These are phyloP conservation scores for Macrotus californicus DNA, from an alignment of 2,113 vertebrate species.

Conservation along the genomic window DNA sequence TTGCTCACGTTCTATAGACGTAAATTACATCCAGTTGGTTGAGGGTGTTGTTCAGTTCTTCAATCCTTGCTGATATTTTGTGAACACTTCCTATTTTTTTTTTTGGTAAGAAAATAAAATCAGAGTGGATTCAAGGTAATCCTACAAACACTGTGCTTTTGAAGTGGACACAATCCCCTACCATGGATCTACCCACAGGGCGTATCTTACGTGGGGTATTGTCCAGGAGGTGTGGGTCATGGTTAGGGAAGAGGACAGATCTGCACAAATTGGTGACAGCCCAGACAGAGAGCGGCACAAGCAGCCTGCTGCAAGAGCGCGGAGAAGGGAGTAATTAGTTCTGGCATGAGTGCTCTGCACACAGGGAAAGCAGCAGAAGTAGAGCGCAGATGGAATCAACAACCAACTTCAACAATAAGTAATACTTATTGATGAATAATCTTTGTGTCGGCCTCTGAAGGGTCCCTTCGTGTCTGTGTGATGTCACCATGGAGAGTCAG, in stretches of 20 bases:
- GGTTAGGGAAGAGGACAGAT: background rate
- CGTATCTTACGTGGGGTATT: accelerated
- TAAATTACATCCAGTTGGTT: background rate
- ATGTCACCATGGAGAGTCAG: background rate
- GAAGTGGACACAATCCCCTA: background rate
- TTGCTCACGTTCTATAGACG: background rate
- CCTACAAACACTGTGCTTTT: background rate
- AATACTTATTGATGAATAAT: background rate
- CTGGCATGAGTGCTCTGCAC: background rate
- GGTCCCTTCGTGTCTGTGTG: background rate
- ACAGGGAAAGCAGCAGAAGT: background rate
- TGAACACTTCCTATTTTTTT: background rate
- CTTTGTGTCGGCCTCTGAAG: background rate
- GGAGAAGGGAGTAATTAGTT: background rate
- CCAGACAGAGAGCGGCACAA: background rate
- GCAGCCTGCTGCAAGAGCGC: background rate
- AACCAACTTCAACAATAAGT: background rate
- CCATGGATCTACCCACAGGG: accelerated
- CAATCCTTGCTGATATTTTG: background rate
- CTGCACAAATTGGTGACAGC: background rate
- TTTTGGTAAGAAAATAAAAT: background rate
- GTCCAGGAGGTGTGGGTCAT: background rate
- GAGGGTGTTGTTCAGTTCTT: background rate
- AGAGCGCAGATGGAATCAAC: background rate
- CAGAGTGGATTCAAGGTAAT: background rate